These are phyloP conservation scores for Drosophila arizonae DNA, from an alignment of 1,140 invertebrate genomes.

Conservation along the genomic window DNA sequence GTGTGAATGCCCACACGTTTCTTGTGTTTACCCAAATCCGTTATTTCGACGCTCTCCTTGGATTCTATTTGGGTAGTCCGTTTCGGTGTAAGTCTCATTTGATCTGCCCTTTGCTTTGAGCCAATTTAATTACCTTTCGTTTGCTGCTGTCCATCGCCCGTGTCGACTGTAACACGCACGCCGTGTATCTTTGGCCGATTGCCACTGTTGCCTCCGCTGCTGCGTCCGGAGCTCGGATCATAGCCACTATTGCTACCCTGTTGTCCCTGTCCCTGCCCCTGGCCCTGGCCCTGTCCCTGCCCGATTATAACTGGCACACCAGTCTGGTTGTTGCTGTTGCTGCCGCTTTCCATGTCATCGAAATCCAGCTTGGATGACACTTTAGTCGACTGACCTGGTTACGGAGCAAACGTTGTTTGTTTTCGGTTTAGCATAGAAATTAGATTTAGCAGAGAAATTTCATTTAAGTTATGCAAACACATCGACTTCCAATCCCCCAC, in stretches of 20 bases:
- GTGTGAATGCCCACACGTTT: constrained; percentile 82
- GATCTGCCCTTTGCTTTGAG: constrained; percentile 36
- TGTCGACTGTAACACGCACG: constrained; percentile 82
- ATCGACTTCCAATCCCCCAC: neutral
- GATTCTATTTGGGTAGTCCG: constrained; percentile 50
- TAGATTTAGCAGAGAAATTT: constrained; percentile 73
- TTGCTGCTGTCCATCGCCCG: constrained; percentile 76
- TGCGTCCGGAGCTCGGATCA: constrained; percentile 54
- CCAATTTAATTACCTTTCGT: constrained; percentile 81
- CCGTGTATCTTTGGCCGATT: constrained; percentile 82
- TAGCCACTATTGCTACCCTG: constrained; percentile 47
- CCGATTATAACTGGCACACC: constrained; percentile 49
- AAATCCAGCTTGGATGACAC: constrained; percentile 81
- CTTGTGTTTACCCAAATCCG: constrained; percentile 78
- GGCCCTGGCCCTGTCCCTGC: constrained; percentile 50
- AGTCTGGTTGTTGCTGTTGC: constrained; percentile 58
- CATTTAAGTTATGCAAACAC: constrained; percentile 77
- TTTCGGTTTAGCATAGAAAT: constrained; percentile 79
- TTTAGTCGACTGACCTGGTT: constrained; percentile 78
- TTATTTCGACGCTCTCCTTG: constrained; percentile 82
- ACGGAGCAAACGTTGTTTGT: constrained; percentile 59
- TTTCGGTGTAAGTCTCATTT: constrained; percentile 39
- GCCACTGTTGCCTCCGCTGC: constrained; percentile 34
- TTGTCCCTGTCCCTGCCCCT: constrained; percentile 39
- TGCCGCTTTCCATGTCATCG: constrained; percentile 62